These are phyloP conservation scores for Vulpes lagopus DNA, from an alignment of 2,113 vertebrate species.

Conservation along the genomic window DNA sequence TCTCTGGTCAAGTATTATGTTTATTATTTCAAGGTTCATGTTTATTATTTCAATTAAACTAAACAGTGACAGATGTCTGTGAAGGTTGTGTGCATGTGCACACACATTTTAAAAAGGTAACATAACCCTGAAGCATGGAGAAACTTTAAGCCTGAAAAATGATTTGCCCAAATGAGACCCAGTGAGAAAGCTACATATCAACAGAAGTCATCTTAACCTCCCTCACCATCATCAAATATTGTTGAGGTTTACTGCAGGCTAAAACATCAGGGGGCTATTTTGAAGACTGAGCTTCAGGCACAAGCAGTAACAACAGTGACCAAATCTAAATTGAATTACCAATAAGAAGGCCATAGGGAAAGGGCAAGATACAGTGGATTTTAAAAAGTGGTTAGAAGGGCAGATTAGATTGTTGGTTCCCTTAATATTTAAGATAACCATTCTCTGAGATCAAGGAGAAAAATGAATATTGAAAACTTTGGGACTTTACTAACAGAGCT, in stretches of 20 bases:
- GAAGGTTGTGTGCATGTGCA: not conserved
- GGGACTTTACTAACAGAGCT: constrained; percentile 21
- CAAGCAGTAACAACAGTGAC: constrained; percentile 23
- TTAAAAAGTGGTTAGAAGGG: not conserved
- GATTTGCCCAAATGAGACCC: constrained; percentile 43
- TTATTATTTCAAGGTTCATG: constrained; percentile 69
- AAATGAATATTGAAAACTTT: constrained; percentile 19
- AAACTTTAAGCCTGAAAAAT: constrained; percentile 67
- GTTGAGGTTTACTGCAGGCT: not conserved
- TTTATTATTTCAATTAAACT: constrained; percentile 77
- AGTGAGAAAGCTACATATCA: constrained; percentile 52
- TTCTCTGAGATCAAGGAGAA: not conserved
- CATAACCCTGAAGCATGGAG: constrained; percentile 54
- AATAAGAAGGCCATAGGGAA: not conserved
- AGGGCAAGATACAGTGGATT: not conserved
- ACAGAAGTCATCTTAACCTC: constrained; percentile 19
- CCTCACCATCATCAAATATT: not conserved
- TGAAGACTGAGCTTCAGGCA: constrained; percentile 29
- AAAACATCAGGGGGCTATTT: not conserved
- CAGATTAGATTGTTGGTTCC: not conserved
- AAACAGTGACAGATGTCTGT: constrained; percentile 62
- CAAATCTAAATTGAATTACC: constrained; percentile 64
- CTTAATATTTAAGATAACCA: constrained; percentile 53
- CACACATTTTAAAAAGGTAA: constrained; percentile 47
- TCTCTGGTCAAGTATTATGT: constrained; percentile 63